Percentiles rank a stretch among this genome's conserved stretches.
Evolutionary conservation across 2,113 vertebrate species (phyloP).

Genomic region (Trematocara unimaculatum): DNA sequence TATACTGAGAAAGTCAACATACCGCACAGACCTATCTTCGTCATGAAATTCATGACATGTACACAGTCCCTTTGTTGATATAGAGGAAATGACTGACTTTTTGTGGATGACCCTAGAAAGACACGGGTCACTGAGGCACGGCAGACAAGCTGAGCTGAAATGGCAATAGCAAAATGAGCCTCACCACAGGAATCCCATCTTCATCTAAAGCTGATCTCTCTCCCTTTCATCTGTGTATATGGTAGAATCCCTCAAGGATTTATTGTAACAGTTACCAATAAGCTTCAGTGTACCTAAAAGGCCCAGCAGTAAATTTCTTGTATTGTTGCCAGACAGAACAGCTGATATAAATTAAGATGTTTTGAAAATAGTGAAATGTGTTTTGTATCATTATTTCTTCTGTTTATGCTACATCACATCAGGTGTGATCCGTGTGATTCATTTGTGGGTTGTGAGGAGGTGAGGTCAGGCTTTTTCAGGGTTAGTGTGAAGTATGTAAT

Average conservation of each 20-base stretch:
- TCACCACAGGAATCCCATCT: constrained; percentile 21
- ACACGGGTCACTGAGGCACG: constrained; percentile 23
- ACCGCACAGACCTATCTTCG: background rate
- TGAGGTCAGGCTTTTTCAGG: background rate
- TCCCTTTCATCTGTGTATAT: constrained; percentile 3
- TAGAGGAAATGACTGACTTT: constrained; percentile 2
- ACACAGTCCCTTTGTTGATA: background rate
- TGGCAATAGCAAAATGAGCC: constrained; percentile 14
- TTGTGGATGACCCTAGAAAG: constrained; percentile 38
- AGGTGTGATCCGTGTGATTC: background rate
- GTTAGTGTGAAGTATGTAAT: background rate
- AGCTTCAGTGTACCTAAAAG: constrained; percentile 30
- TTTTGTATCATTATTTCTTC: background rate
- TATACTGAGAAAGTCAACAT: background rate
- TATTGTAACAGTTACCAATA: constrained; percentile 38
- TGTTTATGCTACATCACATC: background rate
- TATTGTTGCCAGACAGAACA: background rate
- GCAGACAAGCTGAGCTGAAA: constrained; percentile 9
- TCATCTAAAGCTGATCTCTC: constrained; percentile 20
- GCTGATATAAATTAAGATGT: background rate
- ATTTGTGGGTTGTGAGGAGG: background rate
- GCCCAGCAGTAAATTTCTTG: background rate
- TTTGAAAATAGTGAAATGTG: background rate
- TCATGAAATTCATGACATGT: constrained; percentile 12
- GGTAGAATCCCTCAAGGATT: constrained; percentile 17